A percentile compares a stretch with the other conserved stretches of the same genome.
Evolutionary conservation across 1,140 invertebrate genomes (phyloP).

Genomic region (Aphis craccivora): DNA sequence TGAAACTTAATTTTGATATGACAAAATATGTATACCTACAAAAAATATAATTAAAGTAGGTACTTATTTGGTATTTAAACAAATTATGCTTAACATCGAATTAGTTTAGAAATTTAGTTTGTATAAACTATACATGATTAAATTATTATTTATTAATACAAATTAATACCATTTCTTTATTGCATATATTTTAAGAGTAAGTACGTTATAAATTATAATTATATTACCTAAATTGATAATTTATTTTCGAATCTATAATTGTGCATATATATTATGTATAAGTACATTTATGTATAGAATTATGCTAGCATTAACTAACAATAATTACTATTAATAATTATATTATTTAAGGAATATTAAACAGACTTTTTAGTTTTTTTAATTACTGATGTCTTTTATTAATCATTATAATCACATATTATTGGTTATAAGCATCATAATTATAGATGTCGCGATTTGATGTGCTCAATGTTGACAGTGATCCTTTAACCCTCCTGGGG

Average conservation of each 20-base stretch:
- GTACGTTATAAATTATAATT: neutral
- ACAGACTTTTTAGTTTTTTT: neutral
- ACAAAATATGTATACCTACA: neutral
- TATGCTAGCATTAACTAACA: neutral
- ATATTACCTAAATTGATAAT: neutral
- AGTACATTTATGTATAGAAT: neutral
- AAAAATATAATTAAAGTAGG: neutral
- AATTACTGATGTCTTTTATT: neutral
- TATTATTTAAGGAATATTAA: neutral
- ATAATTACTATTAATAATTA: neutral
- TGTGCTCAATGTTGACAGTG: slow-evolving; percentile 48
- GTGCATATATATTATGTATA: no score
- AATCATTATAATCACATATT: neutral
- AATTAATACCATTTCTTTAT: neutral
- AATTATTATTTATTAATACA: neutral
- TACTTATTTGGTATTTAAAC: neutral
- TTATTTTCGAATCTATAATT: neutral
- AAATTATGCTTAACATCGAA: neutral
- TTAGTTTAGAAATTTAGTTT: neutral
- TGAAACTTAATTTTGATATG: neutral
- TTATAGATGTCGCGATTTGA: slow-evolving; percentile 25
- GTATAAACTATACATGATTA: no score
- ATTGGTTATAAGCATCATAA: neutral
- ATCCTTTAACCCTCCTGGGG: slow-evolving; percentile 42
- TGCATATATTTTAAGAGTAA: neutral